Evolutionary conservation across 2,888 invertebrate genomes (phyloP).

Genomic region (Therioaphis trifolii): DNA sequence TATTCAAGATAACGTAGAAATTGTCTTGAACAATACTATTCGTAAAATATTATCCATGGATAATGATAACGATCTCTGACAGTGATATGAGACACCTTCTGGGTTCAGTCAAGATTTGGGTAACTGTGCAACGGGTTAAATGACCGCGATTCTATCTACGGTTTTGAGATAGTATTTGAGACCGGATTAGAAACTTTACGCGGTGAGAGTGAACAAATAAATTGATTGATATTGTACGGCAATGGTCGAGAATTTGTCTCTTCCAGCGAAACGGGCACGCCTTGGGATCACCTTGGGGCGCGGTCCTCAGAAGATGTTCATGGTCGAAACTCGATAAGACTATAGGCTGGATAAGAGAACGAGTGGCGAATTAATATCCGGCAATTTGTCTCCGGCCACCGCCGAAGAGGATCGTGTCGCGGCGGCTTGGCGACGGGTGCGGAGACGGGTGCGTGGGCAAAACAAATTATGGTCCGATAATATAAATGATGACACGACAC

Average conservation of each 20-base stretch:
- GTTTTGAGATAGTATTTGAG: slow-evolving; percentile 8
- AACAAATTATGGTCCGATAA: slow-evolving; percentile 62
- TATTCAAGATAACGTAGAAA: not conserved
- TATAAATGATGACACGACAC: slow-evolving; percentile 63
- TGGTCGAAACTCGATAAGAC: slow-evolving; percentile 55
- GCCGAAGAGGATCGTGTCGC: slow-evolving; percentile 57
- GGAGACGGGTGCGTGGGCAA: too few species aligned
- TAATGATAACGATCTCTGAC: slow-evolving; percentile 19
- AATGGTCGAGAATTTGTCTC: slow-evolving; percentile 28
- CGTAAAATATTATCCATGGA: not conserved
- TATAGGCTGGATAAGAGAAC: slow-evolving; percentile 12
- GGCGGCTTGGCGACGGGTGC: too few species aligned
- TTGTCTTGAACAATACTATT: not conserved
- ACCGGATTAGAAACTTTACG: slow-evolving; percentile 31
- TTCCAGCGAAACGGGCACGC: not conserved
- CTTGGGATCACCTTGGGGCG: slow-evolving; percentile 34
- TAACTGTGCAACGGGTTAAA: not conserved
- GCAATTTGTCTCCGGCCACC: slow-evolving; percentile 54
- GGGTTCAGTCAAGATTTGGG: not conserved
- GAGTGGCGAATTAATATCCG: slow-evolving; percentile 53
- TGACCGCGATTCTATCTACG: not conserved
- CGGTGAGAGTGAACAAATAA: not conserved
- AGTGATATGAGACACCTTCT: slow-evolving; percentile 12
- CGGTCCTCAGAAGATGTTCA: slow-evolving; percentile 44
- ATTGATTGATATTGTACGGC: slow-evolving; percentile 27